A percentile compares a stretch with the other conserved stretches of the same genome.
These are phyloP conservation scores for Sebastes minor DNA, from an alignment of 2,797 vertebrate genomes.

Conservation along the genomic window DNA sequence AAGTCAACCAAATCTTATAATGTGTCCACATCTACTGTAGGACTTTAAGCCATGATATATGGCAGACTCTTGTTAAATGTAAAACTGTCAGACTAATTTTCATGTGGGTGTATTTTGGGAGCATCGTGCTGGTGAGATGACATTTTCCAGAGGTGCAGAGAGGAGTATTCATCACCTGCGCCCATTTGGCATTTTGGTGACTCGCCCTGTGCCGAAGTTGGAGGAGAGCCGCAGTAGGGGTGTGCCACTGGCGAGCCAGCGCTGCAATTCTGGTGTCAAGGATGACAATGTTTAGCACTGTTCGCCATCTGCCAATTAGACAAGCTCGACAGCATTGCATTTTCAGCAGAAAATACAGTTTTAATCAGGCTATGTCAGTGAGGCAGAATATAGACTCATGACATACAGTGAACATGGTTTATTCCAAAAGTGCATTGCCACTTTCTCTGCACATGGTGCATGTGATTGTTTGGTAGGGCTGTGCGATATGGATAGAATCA, in stretches of 20 bases:
- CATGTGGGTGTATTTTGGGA: constrained; percentile 8
- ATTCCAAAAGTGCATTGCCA: neutral
- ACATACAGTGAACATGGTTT: neutral
- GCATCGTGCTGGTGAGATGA: constrained; percentile 21
- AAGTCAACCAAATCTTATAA: constrained; percentile 2
- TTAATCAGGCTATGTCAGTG: constrained; percentile 2
- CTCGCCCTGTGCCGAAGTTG: constrained; percentile 20
- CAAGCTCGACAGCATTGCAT: neutral
- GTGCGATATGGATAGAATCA: rapidly evolving
- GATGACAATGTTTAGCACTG: constrained; percentile 21
- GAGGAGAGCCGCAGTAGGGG: constrained; percentile 12
- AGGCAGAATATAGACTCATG: neutral
- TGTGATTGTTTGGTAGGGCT: neutral
- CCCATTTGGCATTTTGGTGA: constrained; percentile 53
- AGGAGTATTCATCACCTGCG: constrained; percentile 36
- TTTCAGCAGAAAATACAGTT: constrained; percentile 12
- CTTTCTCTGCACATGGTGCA: neutral
- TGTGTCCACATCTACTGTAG: neutral
- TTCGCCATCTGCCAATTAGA: constrained; percentile 32
- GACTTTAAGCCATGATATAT: neutral
- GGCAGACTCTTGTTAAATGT: constrained; percentile 10
- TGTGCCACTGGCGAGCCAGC: constrained; percentile 13
- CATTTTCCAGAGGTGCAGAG: constrained; percentile 39
- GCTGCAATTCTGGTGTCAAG: constrained; percentile 26
- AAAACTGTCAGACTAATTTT: constrained; percentile 40